These are phyloP conservation scores for Bombus breviceps DNA, from an alignment of 1,140 invertebrate species.

Conservation along the genomic window DNA sequence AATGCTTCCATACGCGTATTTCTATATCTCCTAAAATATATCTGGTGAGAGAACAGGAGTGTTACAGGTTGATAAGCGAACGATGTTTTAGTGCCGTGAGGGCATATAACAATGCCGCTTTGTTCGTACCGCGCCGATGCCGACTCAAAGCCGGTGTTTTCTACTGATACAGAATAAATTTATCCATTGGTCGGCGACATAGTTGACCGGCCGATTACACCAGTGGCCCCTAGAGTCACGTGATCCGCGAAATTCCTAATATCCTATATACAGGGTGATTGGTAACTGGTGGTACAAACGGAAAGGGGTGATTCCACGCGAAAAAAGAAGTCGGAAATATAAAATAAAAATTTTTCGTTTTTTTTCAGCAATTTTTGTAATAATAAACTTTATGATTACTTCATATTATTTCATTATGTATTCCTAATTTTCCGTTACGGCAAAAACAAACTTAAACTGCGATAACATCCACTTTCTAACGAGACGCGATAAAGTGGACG, in stretches of 20 bases:
- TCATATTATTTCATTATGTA: no score
- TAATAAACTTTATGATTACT: no score
- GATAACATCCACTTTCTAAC: no score
- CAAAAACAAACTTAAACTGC: no score
- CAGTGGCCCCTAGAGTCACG: neutral
- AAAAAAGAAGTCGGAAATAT: no score
- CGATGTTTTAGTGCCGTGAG: slow-evolving; percentile 34
- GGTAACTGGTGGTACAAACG: no score
- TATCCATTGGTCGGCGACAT: slow-evolving; percentile 19
- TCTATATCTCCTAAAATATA: slow-evolving; percentile 30
- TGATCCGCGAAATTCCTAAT: neutral
- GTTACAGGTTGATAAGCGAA: slow-evolving; percentile 36
- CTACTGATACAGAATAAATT: slow-evolving; percentile 40
- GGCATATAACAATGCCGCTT: slow-evolving; percentile 41
- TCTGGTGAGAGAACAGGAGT: slow-evolving; percentile 12
- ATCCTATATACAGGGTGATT: no score
- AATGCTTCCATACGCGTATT: neutral
- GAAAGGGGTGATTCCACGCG: no score
- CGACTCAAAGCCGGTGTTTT: slow-evolving; percentile 41
- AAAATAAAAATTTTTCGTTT: no score
- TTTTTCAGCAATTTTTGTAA: no score
- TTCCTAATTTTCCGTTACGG: no score
- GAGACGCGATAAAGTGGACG: no score
- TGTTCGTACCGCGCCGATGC: slow-evolving; percentile 23
- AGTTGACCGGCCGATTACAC: neutral